Evolutionary conservation across 2,888 invertebrate genomes (phyloP), one percentile per base, ranked within the genome.

Genomic region (Buathra laborator): DNA sequence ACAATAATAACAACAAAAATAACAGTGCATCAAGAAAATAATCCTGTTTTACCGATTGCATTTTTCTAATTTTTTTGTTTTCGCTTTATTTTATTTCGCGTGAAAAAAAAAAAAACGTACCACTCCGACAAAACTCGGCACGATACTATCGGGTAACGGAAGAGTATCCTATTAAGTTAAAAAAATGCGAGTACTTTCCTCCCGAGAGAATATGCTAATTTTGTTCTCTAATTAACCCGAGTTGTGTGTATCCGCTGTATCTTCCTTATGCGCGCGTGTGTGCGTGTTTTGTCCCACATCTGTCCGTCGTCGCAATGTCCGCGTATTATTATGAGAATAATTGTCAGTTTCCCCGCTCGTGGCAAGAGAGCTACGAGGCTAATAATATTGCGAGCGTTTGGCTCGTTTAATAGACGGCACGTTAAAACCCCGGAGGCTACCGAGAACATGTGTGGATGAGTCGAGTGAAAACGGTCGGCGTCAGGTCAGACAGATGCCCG

Each of bases 351-450:
- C 44, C 56, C 53, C 29, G 62, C 32, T 32, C 62, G 32, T 29
- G 62, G 62, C 62, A 7, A 14, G 14, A 62, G 62, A 62, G 32
- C 32, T 32, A 29, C 14, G 62, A 62, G 5, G 62, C 62, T 29
- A 62, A 62, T 85, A 82, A 85, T 51, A 66, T 70, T 51, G 70
- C 71, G n/a, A 56, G 71, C 70, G 68, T 77, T 74, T 62, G 78
- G 14, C 24, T 46, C 32, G 67, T 77, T 82, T 70, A 75, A 85
- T 70, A 59, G 77, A 10, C 44, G 16, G 62, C 44, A 70, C 72
- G 62, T 84, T 81, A 62, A 76, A 84, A 68, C 74, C 64, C 62
- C 32, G 64, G 37, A 70, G 64, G 44, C 19, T n/a, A 53, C n/a
- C 67, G 62, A 16, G 59, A 37, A 43, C 46, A 68, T 46, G 71